phyloP scores from a whole-genome alignment of 2,888 invertebrate species.

The Sylvicola fuscatus region DNA sequence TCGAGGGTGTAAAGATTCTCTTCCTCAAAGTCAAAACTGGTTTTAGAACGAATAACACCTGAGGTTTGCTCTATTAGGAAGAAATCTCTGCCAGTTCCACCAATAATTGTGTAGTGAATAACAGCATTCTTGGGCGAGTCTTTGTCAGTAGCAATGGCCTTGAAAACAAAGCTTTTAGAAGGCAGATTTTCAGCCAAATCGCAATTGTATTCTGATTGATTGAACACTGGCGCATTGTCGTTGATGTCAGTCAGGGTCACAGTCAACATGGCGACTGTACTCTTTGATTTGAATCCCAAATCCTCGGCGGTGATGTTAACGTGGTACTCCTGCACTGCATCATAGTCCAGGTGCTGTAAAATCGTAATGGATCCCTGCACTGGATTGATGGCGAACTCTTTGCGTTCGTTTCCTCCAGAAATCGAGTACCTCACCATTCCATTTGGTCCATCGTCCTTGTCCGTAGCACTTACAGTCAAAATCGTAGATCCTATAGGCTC shows the following conservation, averaged over 20 bases:
- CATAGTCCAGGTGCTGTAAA: slow-evolving; percentile 64
- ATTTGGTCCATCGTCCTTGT: slow-evolving; percentile 74
- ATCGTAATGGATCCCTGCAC: slow-evolving; percentile 63
- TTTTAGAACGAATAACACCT: slow-evolving; percentile 54
- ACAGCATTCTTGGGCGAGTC: slow-evolving; percentile 78
- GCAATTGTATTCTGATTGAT: slow-evolving; percentile 53
- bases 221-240: slow-evolving; percentile 78
- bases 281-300: slow-evolving; percentile 57
- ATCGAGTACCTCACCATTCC: slow-evolving; percentile 72
- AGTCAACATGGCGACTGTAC: slow-evolving; percentile 59
- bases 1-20: slow-evolving; percentile 50
- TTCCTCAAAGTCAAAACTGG: slow-evolving; percentile 75
- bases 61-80: slow-evolving; percentile 60
- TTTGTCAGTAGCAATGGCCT: slow-evolving; percentile 56
- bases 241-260: slow-evolving; percentile 82
- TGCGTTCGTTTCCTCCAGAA: slow-evolving; percentile 60
- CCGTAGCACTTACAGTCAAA: slow-evolving; percentile 63
- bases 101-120: slow-evolving; percentile 62
- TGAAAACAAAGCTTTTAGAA: slow-evolving; percentile 49
- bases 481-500: slow-evolving; percentile 72
- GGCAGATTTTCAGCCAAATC: slow-evolving; percentile 68
- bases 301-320: slow-evolving; percentile 77
- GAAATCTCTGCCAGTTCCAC: slow-evolving; percentile 48
- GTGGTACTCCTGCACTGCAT: slow-evolving; percentile 62
- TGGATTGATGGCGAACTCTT: slow-evolving; percentile 60